Evolutionary conservation across 2,113 vertebrate species (phyloP), one percentile per base, ranked within the genome.

Genomic region (Rousettus leschenaultii): DNA sequence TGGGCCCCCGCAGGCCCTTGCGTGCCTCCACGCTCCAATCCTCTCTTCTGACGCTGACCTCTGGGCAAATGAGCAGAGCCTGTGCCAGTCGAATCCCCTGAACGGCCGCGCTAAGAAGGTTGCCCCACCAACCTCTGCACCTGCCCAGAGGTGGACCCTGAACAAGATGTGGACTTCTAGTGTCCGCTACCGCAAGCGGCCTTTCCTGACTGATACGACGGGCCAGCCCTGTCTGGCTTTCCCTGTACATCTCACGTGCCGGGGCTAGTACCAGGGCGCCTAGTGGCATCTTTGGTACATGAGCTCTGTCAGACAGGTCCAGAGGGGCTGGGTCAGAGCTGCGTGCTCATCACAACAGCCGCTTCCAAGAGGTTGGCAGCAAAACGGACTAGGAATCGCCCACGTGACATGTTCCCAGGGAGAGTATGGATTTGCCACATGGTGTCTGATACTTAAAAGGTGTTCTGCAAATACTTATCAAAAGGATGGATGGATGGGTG

Each of bases 321-420:
- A 84, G 45, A 71, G 53, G 66, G 33, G 10, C 77, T 75, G 65
- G n/a, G 48, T 92, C n/a, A 48, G 74, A 92, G 75, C 35, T 65
- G 0, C 12, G 10, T 79, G 24, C 59, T 71, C 77, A 63, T 75
- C 40, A 53, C 43, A 26, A 45, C 3, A 82, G 59, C 40, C 77
- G 88, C 65, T 91, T 30, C 40, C 85, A 71, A 66, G 61, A 84
- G 90, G 8, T 16, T 85, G 75, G n/a, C 57, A 77, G 53, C 10
- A 93, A 95, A 51, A 66, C 12, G 70, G 40, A 82, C 40, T 40
- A 61, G 35, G 35, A 95, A 80, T 68, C 5, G 19, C 80, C 84
- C 65, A 61, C 35, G 15, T 61, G 73, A 82, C 0, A 48, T 40
- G 5, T 68, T 91, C 77, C 77, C 86, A 91, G 79, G 22, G 33